phyloP scores from a whole-genome alignment of 2,113 vertebrate genomes.

The Mastomys natalensis region DNA sequence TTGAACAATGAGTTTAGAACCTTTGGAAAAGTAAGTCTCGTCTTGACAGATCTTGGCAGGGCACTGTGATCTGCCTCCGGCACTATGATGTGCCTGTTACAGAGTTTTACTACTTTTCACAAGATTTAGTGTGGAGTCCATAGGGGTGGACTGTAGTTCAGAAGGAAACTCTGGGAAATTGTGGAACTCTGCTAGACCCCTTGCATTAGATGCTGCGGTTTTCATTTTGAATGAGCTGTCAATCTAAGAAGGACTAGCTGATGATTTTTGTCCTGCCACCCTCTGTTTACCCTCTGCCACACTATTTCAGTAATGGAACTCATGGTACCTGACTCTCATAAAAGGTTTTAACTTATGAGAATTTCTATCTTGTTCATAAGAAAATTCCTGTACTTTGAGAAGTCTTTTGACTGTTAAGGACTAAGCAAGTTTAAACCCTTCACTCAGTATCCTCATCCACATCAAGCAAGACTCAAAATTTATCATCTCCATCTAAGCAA shows the following conservation, averaged over 20 bases:
- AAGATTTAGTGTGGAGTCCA: neutral
- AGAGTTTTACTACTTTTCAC: neutral
- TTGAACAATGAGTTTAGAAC: neutral
- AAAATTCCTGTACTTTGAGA: neutral
- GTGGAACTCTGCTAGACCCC: neutral
- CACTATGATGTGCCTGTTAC: too few relatives aligned
- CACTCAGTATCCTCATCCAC: neutral
- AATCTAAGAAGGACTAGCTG: neutral
- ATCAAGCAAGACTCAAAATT: neutral
- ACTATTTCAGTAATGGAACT: neutral
- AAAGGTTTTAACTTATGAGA: neutral
- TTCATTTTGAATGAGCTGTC: neutral
- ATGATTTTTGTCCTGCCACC: neutral
- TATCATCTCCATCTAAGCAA: neutral
- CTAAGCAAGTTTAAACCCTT: neutral
- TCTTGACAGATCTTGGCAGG: neutral
- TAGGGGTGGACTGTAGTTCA: neutral
- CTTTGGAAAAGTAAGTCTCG: neutral
- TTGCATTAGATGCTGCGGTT: neutral
- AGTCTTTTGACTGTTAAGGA: neutral
- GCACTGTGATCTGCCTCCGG: too few relatives aligned
- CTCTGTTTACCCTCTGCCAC: neutral
- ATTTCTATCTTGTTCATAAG: neutral
- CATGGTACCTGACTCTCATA: neutral
- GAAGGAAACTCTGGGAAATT: too few relatives aligned